These are phyloP conservation scores for Drosophila pseudoobscura DNA, from an alignment of 1,140 invertebrate species.

Conservation along the genomic window DNA sequence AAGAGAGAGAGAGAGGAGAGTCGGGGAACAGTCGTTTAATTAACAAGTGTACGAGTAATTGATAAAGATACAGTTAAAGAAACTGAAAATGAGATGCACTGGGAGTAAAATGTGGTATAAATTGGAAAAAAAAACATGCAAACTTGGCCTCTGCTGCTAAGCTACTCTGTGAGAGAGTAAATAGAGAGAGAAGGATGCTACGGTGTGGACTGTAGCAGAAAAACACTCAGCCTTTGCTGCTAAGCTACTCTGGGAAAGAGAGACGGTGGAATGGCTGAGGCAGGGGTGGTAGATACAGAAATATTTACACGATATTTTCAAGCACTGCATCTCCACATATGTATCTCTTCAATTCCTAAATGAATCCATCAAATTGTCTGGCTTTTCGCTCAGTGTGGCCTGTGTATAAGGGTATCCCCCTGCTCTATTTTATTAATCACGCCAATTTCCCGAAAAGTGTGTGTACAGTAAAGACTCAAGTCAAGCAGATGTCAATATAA, in stretches of 20 bases:
- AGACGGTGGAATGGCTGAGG: too few relatives aligned
- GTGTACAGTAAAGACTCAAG: not conserved
- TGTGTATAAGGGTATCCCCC: conserved; percentile 19
- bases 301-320: too few relatives aligned
- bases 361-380: too few relatives aligned
- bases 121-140: not conserved
- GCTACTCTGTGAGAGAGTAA: too few relatives aligned
- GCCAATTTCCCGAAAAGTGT: conserved; percentile 33
- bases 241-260: too few relatives aligned
- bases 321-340: too few relatives aligned
- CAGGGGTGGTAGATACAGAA: too few relatives aligned
- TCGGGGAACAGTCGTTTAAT: conserved; percentile 40
- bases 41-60: conserved; percentile 72
- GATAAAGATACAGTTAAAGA: conserved; percentile 45
- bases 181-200: too few relatives aligned
- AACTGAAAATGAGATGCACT: too few relatives aligned
- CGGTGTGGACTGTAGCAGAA: not conserved
- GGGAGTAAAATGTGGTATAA: too few relatives aligned
- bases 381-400: too few relatives aligned
- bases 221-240: not conserved
- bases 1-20: conserved; percentile 9
- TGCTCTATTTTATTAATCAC: conserved; percentile 54
- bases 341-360: too few relatives aligned
- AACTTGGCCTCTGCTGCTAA: not conserved
- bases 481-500: conserved; percentile 68